phyloP scores from a whole-genome alignment of 2,113 vertebrate genomes.

The Osmerus mordax region DNA sequence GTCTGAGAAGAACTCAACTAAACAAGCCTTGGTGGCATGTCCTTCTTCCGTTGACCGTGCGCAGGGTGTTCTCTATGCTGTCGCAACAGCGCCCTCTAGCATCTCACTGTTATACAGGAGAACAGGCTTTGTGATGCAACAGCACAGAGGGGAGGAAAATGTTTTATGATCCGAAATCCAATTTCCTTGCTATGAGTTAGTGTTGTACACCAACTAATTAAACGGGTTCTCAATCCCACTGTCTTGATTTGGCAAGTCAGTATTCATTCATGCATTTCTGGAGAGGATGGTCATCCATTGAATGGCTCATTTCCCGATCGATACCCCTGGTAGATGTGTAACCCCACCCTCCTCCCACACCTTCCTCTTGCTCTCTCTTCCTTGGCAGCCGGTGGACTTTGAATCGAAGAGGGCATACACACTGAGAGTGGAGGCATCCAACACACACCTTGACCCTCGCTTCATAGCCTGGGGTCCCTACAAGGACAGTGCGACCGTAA shows the following conservation, averaged over 20 bases:
- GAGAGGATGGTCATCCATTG: too few relatives aligned
- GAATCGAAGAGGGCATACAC: conserved; percentile 90
- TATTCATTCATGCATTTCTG: too few relatives aligned
- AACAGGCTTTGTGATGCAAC: neutral
- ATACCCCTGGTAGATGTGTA: neutral
- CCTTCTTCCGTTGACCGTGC: neutral
- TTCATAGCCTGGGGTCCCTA: conserved; percentile 94
- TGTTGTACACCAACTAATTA: neutral
- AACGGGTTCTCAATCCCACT: neutral
- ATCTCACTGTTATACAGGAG: neutral
- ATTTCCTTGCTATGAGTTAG: too few relatives aligned
- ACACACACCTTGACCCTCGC: conserved; percentile 85
- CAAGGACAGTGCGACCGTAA: conserved; percentile 91
- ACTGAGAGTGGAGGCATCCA: conserved; percentile 92
- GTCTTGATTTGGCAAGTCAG: too few relatives aligned
- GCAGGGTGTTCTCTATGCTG: conserved; percentile 29
- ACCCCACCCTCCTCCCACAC: neutral
- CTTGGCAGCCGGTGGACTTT: conserved; percentile 84
- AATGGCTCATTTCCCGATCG: neutral
- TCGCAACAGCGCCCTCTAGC: conserved; percentile 71
- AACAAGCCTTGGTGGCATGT: neutral
- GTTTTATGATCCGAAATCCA: too few relatives aligned
- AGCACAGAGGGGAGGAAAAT: too few relatives aligned
- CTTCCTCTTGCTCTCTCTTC: conserved; percentile 14
- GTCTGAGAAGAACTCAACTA: neutral